phyloP scores from a whole-genome alignment of 2,797 vertebrate genomes.

The Pogoniulus pusillus region DNA sequence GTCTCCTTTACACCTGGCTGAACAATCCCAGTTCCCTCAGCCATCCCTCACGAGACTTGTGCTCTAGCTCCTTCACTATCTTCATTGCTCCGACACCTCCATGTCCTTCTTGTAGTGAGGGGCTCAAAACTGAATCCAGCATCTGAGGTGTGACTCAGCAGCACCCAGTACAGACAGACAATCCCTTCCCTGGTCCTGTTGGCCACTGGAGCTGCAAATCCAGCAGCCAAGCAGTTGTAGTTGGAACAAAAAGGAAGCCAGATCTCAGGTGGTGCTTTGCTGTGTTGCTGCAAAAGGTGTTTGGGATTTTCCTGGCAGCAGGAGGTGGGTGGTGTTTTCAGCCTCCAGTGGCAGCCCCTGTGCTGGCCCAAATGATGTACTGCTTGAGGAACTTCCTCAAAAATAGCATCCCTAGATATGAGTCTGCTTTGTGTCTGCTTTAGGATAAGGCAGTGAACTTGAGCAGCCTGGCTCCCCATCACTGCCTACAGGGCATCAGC shows the following conservation, averaged over 20 bases:
- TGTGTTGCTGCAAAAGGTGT: not conserved
- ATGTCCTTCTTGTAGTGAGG: not conserved
- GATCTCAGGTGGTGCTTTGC: not conserved
- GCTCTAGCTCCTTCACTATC: not conserved
- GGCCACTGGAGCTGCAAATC: not conserved
- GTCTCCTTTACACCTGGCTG: not conserved
- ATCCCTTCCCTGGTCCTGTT: not conserved
- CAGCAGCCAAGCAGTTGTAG: not conserved
- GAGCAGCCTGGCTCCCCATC: not conserved
- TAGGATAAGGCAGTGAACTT: not conserved
- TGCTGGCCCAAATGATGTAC: not conserved
- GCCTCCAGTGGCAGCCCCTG: not conserved
- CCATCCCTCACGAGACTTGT: not conserved
- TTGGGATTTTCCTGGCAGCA: not conserved
- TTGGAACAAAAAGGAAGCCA: not conserved
- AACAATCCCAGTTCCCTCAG: not conserved
- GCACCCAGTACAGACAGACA: not conserved
- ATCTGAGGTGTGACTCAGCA: not conserved
- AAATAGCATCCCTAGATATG: not conserved
- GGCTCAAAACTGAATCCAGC: not conserved
- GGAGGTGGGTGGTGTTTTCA: not conserved
- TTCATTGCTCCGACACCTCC: not conserved
- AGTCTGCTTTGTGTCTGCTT: not conserved
- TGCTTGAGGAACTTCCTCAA: not conserved
- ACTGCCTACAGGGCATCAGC: rapidly evolving